These are phyloP conservation scores for Rhizoglyphus robini DNA, from an alignment of 1,140 invertebrate species.

Conservation along the genomic window DNA sequence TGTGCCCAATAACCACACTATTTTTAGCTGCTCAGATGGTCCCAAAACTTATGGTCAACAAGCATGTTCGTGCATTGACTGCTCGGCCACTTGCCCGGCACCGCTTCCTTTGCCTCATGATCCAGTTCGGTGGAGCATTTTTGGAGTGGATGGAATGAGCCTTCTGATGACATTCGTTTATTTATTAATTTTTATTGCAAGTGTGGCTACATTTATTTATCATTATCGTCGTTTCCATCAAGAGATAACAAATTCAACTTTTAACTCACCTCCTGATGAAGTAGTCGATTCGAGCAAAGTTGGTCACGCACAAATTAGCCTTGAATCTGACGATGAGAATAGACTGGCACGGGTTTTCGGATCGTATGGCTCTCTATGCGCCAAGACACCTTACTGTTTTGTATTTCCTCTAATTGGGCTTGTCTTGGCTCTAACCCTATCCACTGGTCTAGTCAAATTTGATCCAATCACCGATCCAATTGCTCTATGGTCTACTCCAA, in stretches of 20 bases:
- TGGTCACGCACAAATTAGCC: background rate
- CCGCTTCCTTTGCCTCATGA: conserved; percentile 46
- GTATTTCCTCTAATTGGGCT: conserved; percentile 33
- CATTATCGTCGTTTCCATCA: background rate
- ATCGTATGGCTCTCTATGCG: conserved; percentile 64
- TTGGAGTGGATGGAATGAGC: conserved; percentile 54
- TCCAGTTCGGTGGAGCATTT: conserved; percentile 46
- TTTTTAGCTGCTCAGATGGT: conserved; percentile 49
- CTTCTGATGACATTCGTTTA: conserved; percentile 65
- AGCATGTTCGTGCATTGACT: conserved; percentile 74
- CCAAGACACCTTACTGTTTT: conserved; percentile 46
- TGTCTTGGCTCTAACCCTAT: conserved; percentile 55
- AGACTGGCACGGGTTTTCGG: no score
- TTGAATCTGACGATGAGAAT: background rate
- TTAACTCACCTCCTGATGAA: background rate
- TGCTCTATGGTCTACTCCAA: conserved; percentile 84
- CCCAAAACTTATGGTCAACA: conserved; percentile 30
- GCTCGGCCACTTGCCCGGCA: conserved; percentile 57
- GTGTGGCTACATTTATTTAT: conserved; percentile 13
- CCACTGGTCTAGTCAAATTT: conserved; percentile 43
- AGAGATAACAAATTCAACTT: conserved; percentile 8
- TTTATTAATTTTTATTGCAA: conserved; percentile 34
- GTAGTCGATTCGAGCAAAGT: background rate
- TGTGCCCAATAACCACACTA: conserved; percentile 43
- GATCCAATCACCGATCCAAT: conserved; percentile 87